Evolutionary conservation across 30 jellyfish, hydroid and myxozoan species (phyloP), one percentile per base, ranked within the genome.

Genomic region (Mastigias papua): DNA sequence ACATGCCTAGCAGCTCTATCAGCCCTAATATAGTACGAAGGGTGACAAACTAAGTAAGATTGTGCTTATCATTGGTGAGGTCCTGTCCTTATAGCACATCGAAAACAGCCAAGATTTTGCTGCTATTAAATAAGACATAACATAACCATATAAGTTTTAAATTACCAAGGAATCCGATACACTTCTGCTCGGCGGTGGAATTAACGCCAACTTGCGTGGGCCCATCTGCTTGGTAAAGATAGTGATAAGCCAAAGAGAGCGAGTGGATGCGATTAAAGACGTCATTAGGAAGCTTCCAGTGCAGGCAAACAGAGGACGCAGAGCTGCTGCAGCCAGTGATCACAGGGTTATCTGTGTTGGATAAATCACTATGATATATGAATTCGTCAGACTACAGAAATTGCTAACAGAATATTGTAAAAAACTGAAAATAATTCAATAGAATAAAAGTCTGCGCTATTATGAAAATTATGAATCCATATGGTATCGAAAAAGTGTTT

Each of bases 271-370:
- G 84, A 32, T n/a, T 46, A 74, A 48, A 87, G 4, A 83, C 73
- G 54, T 87, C 96, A 20, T 76, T 84, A 3, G 87, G 80, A 0
- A 76, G 71, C n/a, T 11, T 63, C 96, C 90, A 87, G 2, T n/a
- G n/a, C 46, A 87, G 31, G 64, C 96, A 87, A 2, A 76, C 73
- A 0, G 96, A 76, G 0, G 96, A 87, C 8, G 96, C 78, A 26
- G 50, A 65, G 25, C 90, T 35, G 23, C 61, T 61, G 76, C 96
- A 87, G 33, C 51, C 73, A 20, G 62, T 78, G 27, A 68, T 76
- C 6, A 69, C 74, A 0, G 96, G 86, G 26, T 73, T 87, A 21
- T 29, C 96, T 75, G 48, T 42, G 54, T 8, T 35, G 35, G 25
- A 69, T 27, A 49, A 54, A 34, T n/a, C n/a, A n/a, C n/a, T n/a